Evolutionary conservation across 2,888 invertebrate genomes (phyloP).

Genomic region (Apeira syringaria): DNA sequence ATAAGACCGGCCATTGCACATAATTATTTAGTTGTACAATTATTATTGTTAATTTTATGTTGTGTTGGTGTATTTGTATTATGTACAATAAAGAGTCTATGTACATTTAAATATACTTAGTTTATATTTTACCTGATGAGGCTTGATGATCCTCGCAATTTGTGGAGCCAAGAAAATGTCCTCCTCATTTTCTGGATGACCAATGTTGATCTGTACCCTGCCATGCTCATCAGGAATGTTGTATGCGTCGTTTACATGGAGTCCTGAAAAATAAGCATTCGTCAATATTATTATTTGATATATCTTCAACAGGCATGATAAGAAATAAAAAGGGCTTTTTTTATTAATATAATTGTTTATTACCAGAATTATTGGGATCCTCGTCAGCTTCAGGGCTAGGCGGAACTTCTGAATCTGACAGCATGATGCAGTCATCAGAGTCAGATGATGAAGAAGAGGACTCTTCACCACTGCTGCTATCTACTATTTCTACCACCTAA

Average conservation of each 20-base stretch:
- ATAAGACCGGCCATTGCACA: too few species aligned
- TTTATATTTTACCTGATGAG: conserved; percentile 90
- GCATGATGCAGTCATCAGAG: conserved; percentile 92
- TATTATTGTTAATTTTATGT: too few species aligned
- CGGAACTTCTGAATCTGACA: conserved; percentile 92
- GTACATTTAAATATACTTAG: too few species aligned
- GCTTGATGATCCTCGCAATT: conserved; percentile 95
- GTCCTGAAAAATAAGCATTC: conserved; percentile 59
- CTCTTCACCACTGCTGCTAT: conserved; percentile 84
- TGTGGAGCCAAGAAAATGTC: conserved; percentile 97
- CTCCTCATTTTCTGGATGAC: conserved; percentile 94
- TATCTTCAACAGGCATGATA: too few species aligned
- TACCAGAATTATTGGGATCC: conserved; percentile 95
- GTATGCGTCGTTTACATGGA: conserved; percentile 96
- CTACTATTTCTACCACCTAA: conserved; percentile 90
- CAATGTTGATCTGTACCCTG: conserved; percentile 95
- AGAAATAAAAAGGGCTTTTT: too few species aligned
- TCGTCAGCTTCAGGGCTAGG: conserved; percentile 93
- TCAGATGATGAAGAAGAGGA: conserved; percentile 86
- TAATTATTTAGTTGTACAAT: too few species aligned
- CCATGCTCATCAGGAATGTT: conserved; percentile 96
- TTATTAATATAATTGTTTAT: background rate
- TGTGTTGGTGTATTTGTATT: too few species aligned
- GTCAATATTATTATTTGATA: too few species aligned
- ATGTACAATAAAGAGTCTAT: too few species aligned